Conservation (phyloP, 1,140 invertebrate species). For the Berghia stephanieae region DNA sequence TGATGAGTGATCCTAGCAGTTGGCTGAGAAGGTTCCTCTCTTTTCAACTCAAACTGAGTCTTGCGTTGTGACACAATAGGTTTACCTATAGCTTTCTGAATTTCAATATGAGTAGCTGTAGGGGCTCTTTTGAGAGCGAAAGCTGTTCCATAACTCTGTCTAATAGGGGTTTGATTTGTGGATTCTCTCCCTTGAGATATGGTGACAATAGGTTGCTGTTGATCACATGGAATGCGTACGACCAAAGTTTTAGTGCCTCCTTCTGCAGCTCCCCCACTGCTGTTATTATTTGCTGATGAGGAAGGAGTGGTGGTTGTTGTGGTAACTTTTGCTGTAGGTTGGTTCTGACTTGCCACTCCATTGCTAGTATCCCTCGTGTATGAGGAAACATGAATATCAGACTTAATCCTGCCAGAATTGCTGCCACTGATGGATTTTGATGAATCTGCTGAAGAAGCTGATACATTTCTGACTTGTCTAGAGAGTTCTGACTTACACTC, state of each 20-base stretch:
- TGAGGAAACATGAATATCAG: no score
- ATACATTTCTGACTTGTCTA: no score
- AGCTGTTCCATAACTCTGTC: slow-evolving; percentile 49
- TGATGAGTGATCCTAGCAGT: not conserved
- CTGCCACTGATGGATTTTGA: no score
- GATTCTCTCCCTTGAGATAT: not conserved
- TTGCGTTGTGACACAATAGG: slow-evolving; percentile 54
- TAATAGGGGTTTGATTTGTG: not conserved
- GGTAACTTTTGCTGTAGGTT: no score
- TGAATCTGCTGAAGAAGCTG: no score
- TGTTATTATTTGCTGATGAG: no score
- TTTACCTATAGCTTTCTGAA: slow-evolving; percentile 38
- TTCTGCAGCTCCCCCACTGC: not conserved
- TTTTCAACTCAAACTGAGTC: slow-evolving; percentile 53
- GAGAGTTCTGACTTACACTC: no score
- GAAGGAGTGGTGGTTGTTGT: no score
- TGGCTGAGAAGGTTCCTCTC: slow-evolving; percentile 41
- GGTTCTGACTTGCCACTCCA: no score
- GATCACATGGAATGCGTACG: slow-evolving; percentile 38
- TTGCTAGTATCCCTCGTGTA: no score
- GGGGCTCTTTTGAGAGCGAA: slow-evolving; percentile 55
- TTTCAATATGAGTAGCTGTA: slow-evolving; percentile 48
- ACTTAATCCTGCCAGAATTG: no score
- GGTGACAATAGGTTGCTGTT: not conserved
- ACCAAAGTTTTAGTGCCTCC: slow-evolving; percentile 36